Base-by-base conservation (phyloP, 2,113 vertebrate species). In the Cavia aperea region DNA sequence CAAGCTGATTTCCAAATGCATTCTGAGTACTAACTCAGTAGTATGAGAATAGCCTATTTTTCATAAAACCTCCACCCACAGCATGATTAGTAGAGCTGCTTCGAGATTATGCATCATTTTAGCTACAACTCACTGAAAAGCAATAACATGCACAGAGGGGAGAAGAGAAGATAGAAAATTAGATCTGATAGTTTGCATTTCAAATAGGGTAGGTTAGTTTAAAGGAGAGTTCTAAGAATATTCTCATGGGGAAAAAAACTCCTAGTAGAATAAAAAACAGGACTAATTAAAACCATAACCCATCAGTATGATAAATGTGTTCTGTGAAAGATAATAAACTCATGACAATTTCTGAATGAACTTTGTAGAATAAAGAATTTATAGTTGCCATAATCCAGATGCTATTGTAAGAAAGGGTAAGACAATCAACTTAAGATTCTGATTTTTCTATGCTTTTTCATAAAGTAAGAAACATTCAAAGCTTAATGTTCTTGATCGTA, bases 1-100 rank as follows among this genome's bases (percentile, higher is more conserved):
- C 62, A 91, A 95, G 56, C 23, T 94, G 63, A 95, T 93, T 95
- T 96, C 33, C 86, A 90, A 95, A 95, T 90, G 70, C 21, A 88
- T 81, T 83, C 84, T 88, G 92, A 91, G 68, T 91, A 75, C 73
- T 81, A 93, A 75, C 49, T 94, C 70, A 75, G 93, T 68, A 93
- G 46, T 60, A 85, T 72, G 58, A 95, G 6, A 36, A 46, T 39
- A 51, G n/a, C 91, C 77, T 86, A 65, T 90, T 96, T 94, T 93
- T 96, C 89, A 95, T 73, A 87, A 92, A 94, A 75, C 43, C 46
- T 84, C 49, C 26, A 56, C 26, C 65, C 58, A 84, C 73, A 92
- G 82, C 46, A 94, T 81, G 83, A 86, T 94, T 91, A 90, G 65
- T 65, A 58, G 39, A 89, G 36, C 10, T 81, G 23, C 43, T 94